Evolutionary conservation across 53 echinoderm and acorn worm species (phyloP), one percentile per base, ranked within the genome.

Genomic region (Astropecten irregularis): DNA sequence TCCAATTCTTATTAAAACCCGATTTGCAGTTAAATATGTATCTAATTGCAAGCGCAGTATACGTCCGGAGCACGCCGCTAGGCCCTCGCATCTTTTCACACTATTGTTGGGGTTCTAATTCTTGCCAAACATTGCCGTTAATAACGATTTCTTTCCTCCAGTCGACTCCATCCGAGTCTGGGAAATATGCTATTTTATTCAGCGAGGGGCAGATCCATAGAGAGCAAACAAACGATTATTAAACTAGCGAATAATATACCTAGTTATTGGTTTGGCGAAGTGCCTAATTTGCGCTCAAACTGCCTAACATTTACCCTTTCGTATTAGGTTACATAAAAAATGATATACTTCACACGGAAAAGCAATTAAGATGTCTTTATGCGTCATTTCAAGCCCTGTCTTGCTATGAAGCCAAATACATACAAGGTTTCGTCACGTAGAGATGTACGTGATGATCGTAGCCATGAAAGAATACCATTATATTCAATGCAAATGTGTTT

Each of bases 251-350:
- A 74, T 74, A 40, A n/a, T 55, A 25, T 39, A 37, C 74, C 54
- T 28, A 19, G 52, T 50, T 50, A 51, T 71, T 71, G 71, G 29
- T 40, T 21, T 13, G 31, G 21, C 28, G 48, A 29, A 16, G 70
- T 31, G 29, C 34, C 16, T 49, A 49, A 32, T 47, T 51, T 33
- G 50, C 71, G 50, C 19, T 50, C 49, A 50, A n/a, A 71, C 49
- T 74, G 56, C 25, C 37, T 42, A 74, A 59, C 77, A 77, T 77
- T 77, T 77, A 60, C 61, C 77, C n/a, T 77, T n/a, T 59, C 48
- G 46, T 59, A 27, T 77, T 35, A 32, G 31, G 77, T 77, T 77
- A 60, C 77, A 61, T 32, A 47, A 77, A 77, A 34, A 44, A 42
- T 32, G 60, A 40, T 40, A 2, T 61, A 20, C 2, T 58, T 44